A percentile compares a stretch with the other conserved stretches of the same genome.
These are phyloP conservation scores for Leistus spinibarbis DNA, from an alignment of 2,888 invertebrate species.

Conservation along the genomic window DNA sequence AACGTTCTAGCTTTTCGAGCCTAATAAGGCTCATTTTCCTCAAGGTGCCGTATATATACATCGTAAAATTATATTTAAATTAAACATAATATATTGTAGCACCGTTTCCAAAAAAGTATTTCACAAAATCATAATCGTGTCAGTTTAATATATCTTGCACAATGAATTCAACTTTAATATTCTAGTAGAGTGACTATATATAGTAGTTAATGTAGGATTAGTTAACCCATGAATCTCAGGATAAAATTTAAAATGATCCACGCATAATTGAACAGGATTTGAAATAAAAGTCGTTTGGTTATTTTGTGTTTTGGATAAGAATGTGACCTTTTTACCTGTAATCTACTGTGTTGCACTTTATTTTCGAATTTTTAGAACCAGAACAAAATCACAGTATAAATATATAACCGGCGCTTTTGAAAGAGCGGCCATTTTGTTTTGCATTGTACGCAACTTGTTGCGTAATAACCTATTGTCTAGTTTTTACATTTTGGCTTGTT, in stretches of 20 bases:
- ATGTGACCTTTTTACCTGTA: too few relatives aligned
- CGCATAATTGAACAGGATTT: not conserved
- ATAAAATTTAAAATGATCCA: slow-evolving; percentile 17
- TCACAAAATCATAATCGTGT: not conserved
- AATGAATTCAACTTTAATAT: not conserved
- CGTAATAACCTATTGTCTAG: too few relatives aligned
- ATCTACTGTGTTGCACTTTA: too few relatives aligned
- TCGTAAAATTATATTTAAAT: not conserved
- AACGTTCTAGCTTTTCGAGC: not conserved
- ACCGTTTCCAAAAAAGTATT: not conserved
- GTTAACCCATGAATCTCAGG: slow-evolving; percentile 35
- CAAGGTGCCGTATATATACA: not conserved
- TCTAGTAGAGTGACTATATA: not conserved
- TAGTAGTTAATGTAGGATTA: slow-evolving; percentile 20
- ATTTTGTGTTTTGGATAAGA: too few relatives aligned
- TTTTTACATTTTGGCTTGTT: too few relatives aligned
- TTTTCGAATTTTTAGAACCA: too few relatives aligned
- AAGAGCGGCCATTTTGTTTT: not conserved
- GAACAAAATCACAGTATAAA: too few relatives aligned
- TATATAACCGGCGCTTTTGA: too few relatives aligned
- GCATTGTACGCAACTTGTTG: too few relatives aligned
- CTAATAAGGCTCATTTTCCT: not conserved
- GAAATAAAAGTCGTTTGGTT: too few relatives aligned
- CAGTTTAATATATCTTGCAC: not conserved
- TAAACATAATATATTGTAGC: not conserved